Base-by-base conservation (phyloP, 2,113 vertebrate species). In the Opisthocomus hoazin region DNA sequence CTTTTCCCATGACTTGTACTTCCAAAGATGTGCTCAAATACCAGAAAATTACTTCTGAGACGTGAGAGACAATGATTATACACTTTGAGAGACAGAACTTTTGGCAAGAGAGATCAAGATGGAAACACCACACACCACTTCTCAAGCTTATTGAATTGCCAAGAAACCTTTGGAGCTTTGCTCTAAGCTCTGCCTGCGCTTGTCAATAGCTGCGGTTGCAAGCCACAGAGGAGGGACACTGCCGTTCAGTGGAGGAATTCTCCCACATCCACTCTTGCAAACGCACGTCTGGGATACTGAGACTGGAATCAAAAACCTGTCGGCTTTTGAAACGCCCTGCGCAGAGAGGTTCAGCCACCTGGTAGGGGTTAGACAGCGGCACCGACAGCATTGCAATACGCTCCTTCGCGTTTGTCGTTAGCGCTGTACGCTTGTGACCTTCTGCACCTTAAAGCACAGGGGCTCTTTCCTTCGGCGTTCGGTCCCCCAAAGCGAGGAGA, bases 311-410 rank as follows among this genome's bases (percentile, higher is more conserved):
- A 86, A 63, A 79, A 39, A 50, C 18, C 36, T 21, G 18, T 16
- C 4, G 12, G 45, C 58, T 77, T 85, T 32, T 64, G 53, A 80
- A 82, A 65, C 12, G 0, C 24, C 81, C 58, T 87, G 46, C 0
- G 0, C 74, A 46, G 11, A 36, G 73, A 80, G 45, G 26, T n/a
- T 26, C 0, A 0, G 23, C 10, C 63, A 71, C 19, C 32, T 12
- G 3, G 15, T 9, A 24, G 0, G 0, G n/a, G 41, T 50, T 24
- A 70, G 56, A 64, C 75, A 22, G 68, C 0, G 2, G 63, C 64
- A 90, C 18, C 2, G 0, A 39, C 30, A 36, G 20, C 34, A 26
- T 34, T 80, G 64, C 50, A 74, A 43, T 8, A 34, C 1, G 0
- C 22, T 41, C 7, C 1, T n/a, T 66, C 39, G n/a, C 12, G 34